Evolutionary conservation across 2,888 invertebrate species (phyloP).

Genomic region (Beris chalybata): DNA sequence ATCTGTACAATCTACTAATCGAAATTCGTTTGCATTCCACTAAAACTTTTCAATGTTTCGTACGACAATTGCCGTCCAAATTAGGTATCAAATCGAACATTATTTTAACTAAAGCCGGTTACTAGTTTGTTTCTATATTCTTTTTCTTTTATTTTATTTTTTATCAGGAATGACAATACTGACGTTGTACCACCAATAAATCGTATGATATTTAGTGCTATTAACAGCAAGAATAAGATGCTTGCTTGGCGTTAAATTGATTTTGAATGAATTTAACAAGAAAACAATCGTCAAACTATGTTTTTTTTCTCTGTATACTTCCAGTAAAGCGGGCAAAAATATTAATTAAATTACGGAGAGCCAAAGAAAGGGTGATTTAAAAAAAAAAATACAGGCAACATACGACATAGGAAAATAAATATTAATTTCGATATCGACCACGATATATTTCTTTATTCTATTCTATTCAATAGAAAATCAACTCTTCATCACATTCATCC

Average conservation of each 20-base stretch:
- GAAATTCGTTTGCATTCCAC: too few species aligned
- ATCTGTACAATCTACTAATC: too few species aligned
- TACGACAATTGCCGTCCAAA: too few species aligned
- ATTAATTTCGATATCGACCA: too few species aligned
- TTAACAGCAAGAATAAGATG: slow-evolving; percentile 31
- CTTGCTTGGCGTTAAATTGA: slow-evolving; percentile 30
- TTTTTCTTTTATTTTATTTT: slow-evolving; percentile 7
- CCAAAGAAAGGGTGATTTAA: not conserved
- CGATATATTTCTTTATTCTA: too few species aligned
- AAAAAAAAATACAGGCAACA: not conserved
- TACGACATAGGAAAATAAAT: not conserved
- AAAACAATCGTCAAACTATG: slow-evolving; percentile 10
- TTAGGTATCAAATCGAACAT: too few species aligned
- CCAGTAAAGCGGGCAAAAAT: slow-evolving; percentile 29
- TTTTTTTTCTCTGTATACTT: slow-evolving; percentile 23
- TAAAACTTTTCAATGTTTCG: too few species aligned
- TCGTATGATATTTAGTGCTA: slow-evolving; percentile 21
- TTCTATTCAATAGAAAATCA: slow-evolving; percentile 23
- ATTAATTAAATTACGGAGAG: slow-evolving; percentile 19
- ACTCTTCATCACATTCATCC: not conserved
- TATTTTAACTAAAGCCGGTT: too few species aligned
- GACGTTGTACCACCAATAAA: slow-evolving; percentile 12
- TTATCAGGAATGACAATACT: slow-evolving; percentile 24
- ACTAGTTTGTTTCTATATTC: not conserved
- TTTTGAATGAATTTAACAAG: not conserved